Percentiles rank a stretch among this genome's conserved stretches.
Conservation (phyloP, 2,113 vertebrate genomes). For the Hippopotamus amphibius region DNA sequence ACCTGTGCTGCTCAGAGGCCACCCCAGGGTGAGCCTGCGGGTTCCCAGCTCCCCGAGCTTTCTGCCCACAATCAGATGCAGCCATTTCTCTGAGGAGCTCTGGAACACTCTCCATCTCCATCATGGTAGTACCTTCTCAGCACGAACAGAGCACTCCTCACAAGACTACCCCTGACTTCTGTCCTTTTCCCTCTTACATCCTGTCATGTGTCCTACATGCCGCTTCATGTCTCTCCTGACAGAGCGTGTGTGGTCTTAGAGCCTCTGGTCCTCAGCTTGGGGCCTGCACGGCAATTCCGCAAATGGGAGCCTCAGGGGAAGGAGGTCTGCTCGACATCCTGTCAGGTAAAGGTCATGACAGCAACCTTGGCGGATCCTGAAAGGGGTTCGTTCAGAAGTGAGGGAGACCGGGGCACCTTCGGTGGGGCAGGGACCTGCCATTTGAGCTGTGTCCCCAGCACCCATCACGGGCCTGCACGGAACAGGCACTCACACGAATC, state of each 20-base stretch:
- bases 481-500: neutral
- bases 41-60: neutral
- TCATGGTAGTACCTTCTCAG: neutral
- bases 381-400: neutral
- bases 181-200: neutral
- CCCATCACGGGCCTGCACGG: neutral
- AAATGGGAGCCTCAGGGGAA: neutral
- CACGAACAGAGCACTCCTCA: neutral
- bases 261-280: neutral
- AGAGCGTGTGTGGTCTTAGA: neutral
- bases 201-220: fast-evolving
- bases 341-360: neutral
- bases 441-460: neutral
- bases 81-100: neutral
- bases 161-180: neutral
- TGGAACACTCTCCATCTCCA: neutral
- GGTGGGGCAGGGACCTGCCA: neutral
- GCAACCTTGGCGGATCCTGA: neutral
- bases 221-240: neutral
- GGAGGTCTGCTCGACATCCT: neutral
- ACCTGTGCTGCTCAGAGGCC: neutral
- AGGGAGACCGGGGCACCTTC: neutral
- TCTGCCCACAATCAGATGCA: neutral
- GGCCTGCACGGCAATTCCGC: neutral
- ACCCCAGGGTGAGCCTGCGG: neutral